A percentile compares a stretch with the other conserved stretches of the same genome.
These are phyloP conservation scores for Arrhamphus sclerolepis DNA, from an alignment of 2,797 vertebrate genomes.

Conservation along the genomic window DNA sequence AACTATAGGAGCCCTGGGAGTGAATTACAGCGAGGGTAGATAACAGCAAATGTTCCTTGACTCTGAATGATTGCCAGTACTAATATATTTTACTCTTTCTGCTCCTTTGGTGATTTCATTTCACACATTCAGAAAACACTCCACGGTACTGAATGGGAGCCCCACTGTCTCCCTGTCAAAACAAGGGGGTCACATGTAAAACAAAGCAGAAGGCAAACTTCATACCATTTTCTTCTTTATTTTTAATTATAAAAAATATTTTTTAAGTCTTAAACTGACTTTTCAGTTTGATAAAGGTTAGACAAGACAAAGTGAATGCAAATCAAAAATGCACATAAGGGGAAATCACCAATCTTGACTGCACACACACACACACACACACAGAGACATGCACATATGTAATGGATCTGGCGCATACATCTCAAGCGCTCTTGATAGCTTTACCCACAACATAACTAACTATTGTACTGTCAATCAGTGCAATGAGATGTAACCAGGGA, in stretches of 20 bases:
- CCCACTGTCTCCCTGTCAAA: constrained; percentile 22
- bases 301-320: constrained; percentile 11
- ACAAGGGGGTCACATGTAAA: constrained; percentile 5
- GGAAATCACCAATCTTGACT: constrained; percentile 17
- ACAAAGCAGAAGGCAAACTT: constrained; percentile 8
- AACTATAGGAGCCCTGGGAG: constrained; percentile 10
- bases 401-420: constrained; percentile 2
- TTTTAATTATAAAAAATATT: constrained; percentile 5
- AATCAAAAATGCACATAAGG: constrained; percentile 10
- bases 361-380: not conserved
- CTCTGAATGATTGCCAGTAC: constrained; percentile 12
- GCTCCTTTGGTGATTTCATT: constrained; percentile 23
- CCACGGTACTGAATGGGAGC: constrained; percentile 17
- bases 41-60: constrained; percentile 10
- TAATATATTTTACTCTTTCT: constrained; percentile 24
- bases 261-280: constrained; percentile 10
- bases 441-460: constrained; percentile 50
- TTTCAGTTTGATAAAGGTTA: constrained; percentile 27
- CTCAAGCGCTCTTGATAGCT: constrained; percentile 24
- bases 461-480: constrained; percentile 40
- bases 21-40: constrained; percentile 14
- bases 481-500: constrained; percentile 31
- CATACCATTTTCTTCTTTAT: constrained; percentile 4
- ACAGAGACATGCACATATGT: constrained; percentile 5
- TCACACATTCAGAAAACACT: constrained; percentile 5